Conservation (phyloP, 2,113 vertebrate genomes). For the Aix galericulata region DNA sequence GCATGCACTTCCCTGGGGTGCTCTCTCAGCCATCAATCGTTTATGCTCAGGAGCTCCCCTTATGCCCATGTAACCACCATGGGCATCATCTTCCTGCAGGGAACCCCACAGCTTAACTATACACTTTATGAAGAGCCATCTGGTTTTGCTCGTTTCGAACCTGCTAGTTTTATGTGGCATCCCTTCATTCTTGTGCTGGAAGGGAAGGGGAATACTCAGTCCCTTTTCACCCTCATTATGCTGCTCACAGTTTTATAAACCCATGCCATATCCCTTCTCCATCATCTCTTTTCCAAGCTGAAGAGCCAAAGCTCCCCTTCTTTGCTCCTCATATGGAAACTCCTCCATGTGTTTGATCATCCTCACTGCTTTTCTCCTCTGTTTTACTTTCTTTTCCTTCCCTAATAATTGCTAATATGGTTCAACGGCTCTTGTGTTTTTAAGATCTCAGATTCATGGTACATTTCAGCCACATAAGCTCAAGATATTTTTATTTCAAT, state of each 20-base stretch:
- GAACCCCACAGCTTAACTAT: conserved; percentile 40
- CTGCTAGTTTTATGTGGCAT: background rate
- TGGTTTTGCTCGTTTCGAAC: conserved; percentile 36
- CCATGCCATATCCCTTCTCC: background rate
- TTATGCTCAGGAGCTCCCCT: background rate
- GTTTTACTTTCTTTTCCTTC: background rate
- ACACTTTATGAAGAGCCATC: conserved; percentile 16
- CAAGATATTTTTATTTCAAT: background rate
- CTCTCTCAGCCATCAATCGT: background rate
- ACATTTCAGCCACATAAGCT: background rate
- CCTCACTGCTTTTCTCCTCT: background rate
- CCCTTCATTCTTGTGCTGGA: background rate
- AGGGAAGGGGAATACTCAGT: background rate
- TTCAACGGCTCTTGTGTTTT: background rate
- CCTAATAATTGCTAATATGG: background rate
- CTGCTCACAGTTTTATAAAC: background rate
- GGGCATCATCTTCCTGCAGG: conserved; percentile 23
- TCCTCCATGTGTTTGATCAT: background rate
- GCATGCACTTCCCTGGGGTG: background rate
- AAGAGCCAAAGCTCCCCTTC: background rate
- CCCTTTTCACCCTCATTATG: background rate
- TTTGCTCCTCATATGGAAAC: background rate
- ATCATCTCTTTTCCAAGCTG: background rate
- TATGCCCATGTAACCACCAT: background rate
- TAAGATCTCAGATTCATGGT: background rate